phyloP scores from a whole-genome alignment of 2,113 vertebrate genomes.

The Xiphophorus hellerii region DNA sequence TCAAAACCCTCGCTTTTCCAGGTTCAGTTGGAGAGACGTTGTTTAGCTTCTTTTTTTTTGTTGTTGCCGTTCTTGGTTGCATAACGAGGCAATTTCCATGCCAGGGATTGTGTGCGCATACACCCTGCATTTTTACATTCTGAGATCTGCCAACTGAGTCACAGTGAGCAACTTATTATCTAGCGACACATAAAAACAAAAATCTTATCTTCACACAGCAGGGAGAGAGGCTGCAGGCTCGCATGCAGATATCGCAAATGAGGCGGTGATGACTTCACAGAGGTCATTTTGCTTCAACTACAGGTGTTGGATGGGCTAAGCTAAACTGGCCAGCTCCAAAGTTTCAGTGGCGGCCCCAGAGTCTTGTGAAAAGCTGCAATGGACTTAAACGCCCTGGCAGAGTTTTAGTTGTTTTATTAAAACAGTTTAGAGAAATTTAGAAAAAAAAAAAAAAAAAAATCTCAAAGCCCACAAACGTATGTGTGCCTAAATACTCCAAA shows the following conservation, averaged over 20 bases:
- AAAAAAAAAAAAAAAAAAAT: neutral
- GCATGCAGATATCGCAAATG: conserved; percentile 37
- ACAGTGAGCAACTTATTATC: conserved; percentile 3
- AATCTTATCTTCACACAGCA: neutral
- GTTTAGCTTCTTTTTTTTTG: neutral
- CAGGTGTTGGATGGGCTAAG: conserved; percentile 19
- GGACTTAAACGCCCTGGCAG: too few species aligned
- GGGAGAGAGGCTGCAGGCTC: neutral
- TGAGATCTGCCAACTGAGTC: conserved; percentile 6
- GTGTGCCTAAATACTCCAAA: too few species aligned
- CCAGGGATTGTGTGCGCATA: neutral
- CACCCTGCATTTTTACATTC: conserved; percentile 7
- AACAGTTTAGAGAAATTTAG: neutral
- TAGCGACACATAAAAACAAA: neutral
- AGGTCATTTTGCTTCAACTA: conserved; percentile 13
- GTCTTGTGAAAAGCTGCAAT: neutral
- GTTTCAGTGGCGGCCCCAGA: neutral
- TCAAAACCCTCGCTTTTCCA: neutral
- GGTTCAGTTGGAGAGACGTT: neutral
- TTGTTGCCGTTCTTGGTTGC: neutral
- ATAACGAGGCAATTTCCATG: neutral
- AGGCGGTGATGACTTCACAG: neutral
- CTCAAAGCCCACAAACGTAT: too few species aligned
- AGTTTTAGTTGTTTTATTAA: neutral
- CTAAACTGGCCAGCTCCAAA: neutral